Evolutionary conservation across 2,888 invertebrate genomes (phyloP), one percentile per base, ranked within the genome.

Genomic region (Nemotelus pantherinus): DNA sequence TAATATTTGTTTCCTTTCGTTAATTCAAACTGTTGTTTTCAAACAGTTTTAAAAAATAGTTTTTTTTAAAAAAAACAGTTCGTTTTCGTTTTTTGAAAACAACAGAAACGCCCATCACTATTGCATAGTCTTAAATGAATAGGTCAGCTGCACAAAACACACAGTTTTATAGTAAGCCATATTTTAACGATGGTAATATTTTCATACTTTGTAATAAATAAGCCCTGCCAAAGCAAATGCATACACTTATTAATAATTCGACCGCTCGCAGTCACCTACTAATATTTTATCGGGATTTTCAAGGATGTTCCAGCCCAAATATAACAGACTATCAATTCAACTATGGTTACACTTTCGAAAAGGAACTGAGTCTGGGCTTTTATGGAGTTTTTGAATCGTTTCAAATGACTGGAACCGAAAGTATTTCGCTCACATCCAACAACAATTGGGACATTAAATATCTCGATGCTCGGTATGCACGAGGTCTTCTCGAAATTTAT

Each of bases 381-480:
- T 5, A 6, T 41, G 79, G 78, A 3, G 78, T 63, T 1, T 77
- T 80, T 41, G 60, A 67, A 64, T 78, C 63, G 3, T 79, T 77
- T 71, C 72, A 82, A 77, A 82, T 83, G 4, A 58, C 74, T 1
- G 82, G 82, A 4, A 78, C 74, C 39, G 80, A 80, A 57, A 63
- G 75, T 57, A 75, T 67, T 68, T 9, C 47, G 2, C 6, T 39
- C 2, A 65, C 77, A 4, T 43, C 58, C 9, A 71, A 71, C 43
- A 68, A 68, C 44, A 76, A 76, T 67, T 77, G 58, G 65, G 39
- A 3, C 5, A 53, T 41, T 6, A 71, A 71, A 4, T 84, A 83
- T 58, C 82, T 84, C n/a, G 80, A 82, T 78, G 83, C 82, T 1
- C 81, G 79, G 9, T 78, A 81, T 9, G 81, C 82, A 43, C 43